Percentiles rank a stretch among this genome's conserved stretches.
Conservation (phyloP, 2,888 invertebrate genomes). For the Hyalella azteca region DNA sequence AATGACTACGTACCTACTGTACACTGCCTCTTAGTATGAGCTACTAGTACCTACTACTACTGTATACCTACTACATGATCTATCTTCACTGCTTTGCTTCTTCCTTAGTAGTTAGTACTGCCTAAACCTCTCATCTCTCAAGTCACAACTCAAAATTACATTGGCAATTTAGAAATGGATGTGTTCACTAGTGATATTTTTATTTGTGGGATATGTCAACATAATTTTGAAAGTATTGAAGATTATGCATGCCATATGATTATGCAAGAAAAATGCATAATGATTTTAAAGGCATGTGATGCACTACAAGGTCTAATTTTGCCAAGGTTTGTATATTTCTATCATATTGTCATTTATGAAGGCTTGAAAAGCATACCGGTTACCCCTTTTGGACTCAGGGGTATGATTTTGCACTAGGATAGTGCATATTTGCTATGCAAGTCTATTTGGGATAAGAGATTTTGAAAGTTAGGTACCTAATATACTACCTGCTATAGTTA, state of each 20-base stretch:
- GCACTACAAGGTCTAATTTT: conserved; percentile 42
- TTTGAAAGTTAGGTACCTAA: background rate
- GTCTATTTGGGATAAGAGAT: background rate
- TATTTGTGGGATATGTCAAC: conserved; percentile 44
- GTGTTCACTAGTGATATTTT: conserved; percentile 46
- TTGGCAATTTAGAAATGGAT: background rate
- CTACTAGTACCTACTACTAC: no score
- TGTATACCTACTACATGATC: no score
- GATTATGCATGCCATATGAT: conserved; percentile 51
- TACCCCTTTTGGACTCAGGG: no score
- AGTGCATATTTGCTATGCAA: background rate
- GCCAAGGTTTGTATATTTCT: conserved; percentile 39
- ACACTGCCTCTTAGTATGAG: no score
- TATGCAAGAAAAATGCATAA: conserved; percentile 45
- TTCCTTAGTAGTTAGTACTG: no score
- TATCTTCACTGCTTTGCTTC: no score
- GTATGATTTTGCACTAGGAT: background rate
- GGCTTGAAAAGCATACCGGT: background rate
- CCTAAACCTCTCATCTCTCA: no score
- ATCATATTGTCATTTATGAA: background rate
- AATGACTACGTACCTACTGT: no score
- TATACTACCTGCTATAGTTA: background rate
- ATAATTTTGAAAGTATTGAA: conserved; percentile 39
- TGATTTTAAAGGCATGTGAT: conserved; percentile 41
- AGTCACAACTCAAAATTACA: no score